Percentiles rank a stretch among this genome's conserved stretches.
phyloP scores from a whole-genome alignment of 2,113 vertebrate genomes.

The Psittacus erithacus region DNA sequence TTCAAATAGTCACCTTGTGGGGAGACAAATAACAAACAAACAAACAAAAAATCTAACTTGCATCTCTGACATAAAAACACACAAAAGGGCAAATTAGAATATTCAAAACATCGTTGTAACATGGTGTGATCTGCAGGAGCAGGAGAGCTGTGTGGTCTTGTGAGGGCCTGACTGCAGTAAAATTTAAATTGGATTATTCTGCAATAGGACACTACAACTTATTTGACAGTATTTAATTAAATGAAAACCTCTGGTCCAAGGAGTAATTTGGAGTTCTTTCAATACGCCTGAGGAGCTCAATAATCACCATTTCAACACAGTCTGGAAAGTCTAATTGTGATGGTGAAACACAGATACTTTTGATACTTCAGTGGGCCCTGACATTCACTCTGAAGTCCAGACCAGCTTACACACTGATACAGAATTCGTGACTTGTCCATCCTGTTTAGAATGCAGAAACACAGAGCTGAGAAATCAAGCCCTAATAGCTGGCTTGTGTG shows the following conservation, averaged over 20 bases:
- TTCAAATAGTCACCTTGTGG: background rate
- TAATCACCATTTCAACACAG: slow-evolving; percentile 25
- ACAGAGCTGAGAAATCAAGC: background rate
- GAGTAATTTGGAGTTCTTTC: slow-evolving; percentile 23
- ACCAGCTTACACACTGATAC: background rate
- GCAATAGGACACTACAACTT: background rate
- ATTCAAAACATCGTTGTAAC: background rate
- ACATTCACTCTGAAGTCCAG: background rate
- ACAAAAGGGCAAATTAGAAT: background rate
- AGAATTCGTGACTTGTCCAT: background rate
- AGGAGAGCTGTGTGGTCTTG: background rate
- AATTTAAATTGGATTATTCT: slow-evolving; percentile 53
- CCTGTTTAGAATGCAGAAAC: background rate
- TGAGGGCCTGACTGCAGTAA: background rate
- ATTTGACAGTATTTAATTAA: slow-evolving; percentile 44
- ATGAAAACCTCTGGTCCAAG: slow-evolving; percentile 30
- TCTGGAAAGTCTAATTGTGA: background rate
- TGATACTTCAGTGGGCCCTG: background rate
- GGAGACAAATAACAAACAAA: background rate
- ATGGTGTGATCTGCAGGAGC: background rate
- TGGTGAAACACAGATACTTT: background rate
- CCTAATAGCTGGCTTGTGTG: background rate
- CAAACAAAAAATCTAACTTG: background rate
- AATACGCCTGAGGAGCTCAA: background rate
- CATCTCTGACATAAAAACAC: background rate